phyloP scores from a whole-genome alignment of 2,797 vertebrate species.

The Acipenser transmontanus region DNA sequence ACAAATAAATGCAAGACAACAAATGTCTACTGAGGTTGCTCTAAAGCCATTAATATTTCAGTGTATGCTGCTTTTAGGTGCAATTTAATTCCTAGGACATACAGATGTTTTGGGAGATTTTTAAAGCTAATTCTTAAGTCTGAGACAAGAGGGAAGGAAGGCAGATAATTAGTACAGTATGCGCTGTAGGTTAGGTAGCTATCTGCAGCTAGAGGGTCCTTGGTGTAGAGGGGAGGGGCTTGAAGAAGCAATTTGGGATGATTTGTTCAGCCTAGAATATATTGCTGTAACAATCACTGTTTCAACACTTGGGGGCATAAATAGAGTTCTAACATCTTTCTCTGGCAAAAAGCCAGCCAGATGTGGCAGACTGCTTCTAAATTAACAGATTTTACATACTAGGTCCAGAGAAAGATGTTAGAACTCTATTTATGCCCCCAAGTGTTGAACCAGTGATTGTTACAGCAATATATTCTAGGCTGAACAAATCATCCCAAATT shows the following conservation, averaged over 20 bases:
- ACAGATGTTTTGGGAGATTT: conserved; percentile 47
- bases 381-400: conserved; percentile 57
- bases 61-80: too few relatives aligned
- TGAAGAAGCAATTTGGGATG: conserved; percentile 58
- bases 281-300: conserved; percentile 47
- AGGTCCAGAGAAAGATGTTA: conserved; percentile 52
- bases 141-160: conserved; percentile 62
- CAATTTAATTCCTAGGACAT: conserved; percentile 20
- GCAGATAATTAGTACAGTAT: conserved; percentile 68
- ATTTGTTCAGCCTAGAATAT: conserved; percentile 68
- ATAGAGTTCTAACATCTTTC: conserved; percentile 45
- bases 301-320: conserved; percentile 50
- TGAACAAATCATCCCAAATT: conserved; percentile 69
- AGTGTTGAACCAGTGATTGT: conserved; percentile 52
- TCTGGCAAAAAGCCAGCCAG: conserved; percentile 64
- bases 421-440: conserved; percentile 40
- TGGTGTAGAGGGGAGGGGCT: conserved; percentile 22
- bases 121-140: conserved; percentile 55
- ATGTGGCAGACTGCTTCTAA: conserved; percentile 68
- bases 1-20: too few relatives aligned
- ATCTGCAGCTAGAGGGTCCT: conserved; percentile 18
- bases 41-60: too few relatives aligned
- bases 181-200: conserved; percentile 52
- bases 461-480: conserved; percentile 56
- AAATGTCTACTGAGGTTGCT: too few relatives aligned